Percentiles rank a stretch among this genome's conserved stretches.
Evolutionary conservation across 2,113 vertebrate species (phyloP).

Genomic region (Trichomycterus rosablanca): DNA sequence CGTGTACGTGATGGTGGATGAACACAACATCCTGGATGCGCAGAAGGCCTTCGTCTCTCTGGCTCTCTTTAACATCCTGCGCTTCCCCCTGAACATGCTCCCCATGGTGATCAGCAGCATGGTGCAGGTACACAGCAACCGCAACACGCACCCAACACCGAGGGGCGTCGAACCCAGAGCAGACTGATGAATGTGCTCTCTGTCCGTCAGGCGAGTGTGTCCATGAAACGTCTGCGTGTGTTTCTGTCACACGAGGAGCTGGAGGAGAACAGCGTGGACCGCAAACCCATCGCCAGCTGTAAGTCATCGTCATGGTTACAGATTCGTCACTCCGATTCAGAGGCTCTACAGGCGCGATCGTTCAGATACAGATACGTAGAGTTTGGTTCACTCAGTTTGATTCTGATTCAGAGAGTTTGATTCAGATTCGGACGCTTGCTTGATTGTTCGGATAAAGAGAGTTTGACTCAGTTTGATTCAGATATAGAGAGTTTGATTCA

Average conservation of each 20-base stretch:
- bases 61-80: constrained; percentile 92
- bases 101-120: constrained; percentile 97
- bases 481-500: no score
- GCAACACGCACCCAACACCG: background rate
- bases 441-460: no score
- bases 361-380: no score
- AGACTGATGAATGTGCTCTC: no score
- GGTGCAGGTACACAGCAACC: constrained; percentile 72
- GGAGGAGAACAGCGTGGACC: constrained; percentile 78
- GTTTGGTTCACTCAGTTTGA: no score
- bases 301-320: constrained; percentile 23
- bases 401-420: no score
- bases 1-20: constrained; percentile 73
- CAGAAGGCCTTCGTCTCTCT: constrained; percentile 89
- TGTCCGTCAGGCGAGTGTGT: constrained; percentile 81
- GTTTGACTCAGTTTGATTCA: no score
- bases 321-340: no score
- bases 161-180: no score
- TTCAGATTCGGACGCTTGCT: no score
- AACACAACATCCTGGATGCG: constrained; percentile 79
- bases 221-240: constrained; percentile 82
- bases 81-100: constrained; percentile 89
- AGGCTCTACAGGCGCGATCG: no score
- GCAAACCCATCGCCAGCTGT: constrained; percentile 57
- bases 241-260: constrained; percentile 94